Evolutionary conservation across 2,113 vertebrate species (phyloP).

Genomic region (Rhinopomastus cyanomelas): DNA sequence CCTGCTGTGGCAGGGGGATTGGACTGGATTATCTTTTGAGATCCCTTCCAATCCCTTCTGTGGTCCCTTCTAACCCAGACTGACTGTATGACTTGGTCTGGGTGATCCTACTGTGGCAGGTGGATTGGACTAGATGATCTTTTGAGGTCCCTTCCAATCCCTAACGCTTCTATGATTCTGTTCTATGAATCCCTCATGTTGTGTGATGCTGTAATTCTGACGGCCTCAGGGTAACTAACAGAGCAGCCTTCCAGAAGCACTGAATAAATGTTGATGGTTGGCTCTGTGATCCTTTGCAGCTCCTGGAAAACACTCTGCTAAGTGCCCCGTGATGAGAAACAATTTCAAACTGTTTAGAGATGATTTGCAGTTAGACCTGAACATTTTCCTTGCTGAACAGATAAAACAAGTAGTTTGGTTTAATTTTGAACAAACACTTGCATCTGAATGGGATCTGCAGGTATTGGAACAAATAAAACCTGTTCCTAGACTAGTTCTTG

Average conservation of each 20-base stretch:
- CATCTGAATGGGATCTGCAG: conserved; percentile 13
- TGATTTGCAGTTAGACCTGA: conserved; percentile 13
- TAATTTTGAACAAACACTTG: background rate
- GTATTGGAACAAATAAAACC: conserved; percentile 49
- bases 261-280: background rate
- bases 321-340: background rate
- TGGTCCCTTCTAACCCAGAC: no score
- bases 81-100: no score
- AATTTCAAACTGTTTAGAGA: background rate
- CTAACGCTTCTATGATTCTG: no score
- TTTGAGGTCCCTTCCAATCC: no score
- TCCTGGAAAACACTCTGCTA: background rate
- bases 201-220: no score
- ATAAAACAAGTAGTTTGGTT: conserved; percentile 15
- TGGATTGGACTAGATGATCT: no score
- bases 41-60: no score
- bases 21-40: no score
- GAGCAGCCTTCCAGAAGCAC: background rate
- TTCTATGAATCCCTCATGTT: no score
- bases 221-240: background rate
- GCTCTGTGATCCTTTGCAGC: background rate
- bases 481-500: conserved; percentile 29
- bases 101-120: no score
- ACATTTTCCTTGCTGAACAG: background rate
- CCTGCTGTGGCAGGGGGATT: no score